Percentiles rank a stretch among this genome's conserved stretches.
phyloP scores from a whole-genome alignment of 2,113 vertebrate genomes.

The Cyprinodon variegatus region DNA sequence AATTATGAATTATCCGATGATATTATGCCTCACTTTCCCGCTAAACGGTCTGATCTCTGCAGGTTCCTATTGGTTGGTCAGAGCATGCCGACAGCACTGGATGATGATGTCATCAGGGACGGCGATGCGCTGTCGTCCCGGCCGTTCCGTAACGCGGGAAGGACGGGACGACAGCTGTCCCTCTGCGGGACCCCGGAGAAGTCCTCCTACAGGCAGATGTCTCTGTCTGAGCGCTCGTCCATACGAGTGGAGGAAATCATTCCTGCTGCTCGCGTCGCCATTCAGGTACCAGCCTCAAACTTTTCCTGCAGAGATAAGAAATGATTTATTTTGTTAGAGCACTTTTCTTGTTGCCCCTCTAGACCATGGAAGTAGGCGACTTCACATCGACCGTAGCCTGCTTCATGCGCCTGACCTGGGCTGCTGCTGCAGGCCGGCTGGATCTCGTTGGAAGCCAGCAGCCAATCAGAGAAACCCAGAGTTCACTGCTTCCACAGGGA shows the following conservation, averaged over 20 bases:
- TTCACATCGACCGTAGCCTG: slow-evolving; percentile 97
- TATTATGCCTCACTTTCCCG: not conserved
- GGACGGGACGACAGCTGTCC: slow-evolving; percentile 90
- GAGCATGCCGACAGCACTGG: slow-evolving; percentile 90
- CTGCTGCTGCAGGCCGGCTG: slow-evolving; percentile 93
- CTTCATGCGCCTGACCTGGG: slow-evolving; percentile 98
- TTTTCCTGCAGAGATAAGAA: too few species aligned
- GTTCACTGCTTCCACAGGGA: slow-evolving; percentile 87
- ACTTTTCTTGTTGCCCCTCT: slow-evolving; percentile 5
- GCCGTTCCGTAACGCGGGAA: slow-evolving; percentile 90
- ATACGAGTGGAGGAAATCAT: slow-evolving; percentile 98
- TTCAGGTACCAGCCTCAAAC: slow-evolving; percentile 82
- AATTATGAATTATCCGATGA: not conserved
- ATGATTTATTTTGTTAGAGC: not conserved
- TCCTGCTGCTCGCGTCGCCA: slow-evolving; percentile 95
- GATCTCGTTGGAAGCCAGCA: slow-evolving; percentile 97
- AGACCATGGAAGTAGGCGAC: slow-evolving; percentile 98
- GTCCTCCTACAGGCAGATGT: slow-evolving; percentile 93
- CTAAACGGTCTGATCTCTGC: slow-evolving; percentile 21
- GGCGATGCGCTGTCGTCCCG: slow-evolving; percentile 94
- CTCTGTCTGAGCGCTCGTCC: slow-evolving; percentile 95
- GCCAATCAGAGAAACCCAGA: slow-evolving; percentile 93
- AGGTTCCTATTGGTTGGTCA: slow-evolving; percentile 98
- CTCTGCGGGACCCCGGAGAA: slow-evolving; percentile 97
- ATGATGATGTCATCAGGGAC: slow-evolving; percentile 91